Evolutionary conservation across 37 sponge, comb jelly and placozoan genomes (phyloP).

Genomic region (Diacarnus erythraeanus): DNA sequence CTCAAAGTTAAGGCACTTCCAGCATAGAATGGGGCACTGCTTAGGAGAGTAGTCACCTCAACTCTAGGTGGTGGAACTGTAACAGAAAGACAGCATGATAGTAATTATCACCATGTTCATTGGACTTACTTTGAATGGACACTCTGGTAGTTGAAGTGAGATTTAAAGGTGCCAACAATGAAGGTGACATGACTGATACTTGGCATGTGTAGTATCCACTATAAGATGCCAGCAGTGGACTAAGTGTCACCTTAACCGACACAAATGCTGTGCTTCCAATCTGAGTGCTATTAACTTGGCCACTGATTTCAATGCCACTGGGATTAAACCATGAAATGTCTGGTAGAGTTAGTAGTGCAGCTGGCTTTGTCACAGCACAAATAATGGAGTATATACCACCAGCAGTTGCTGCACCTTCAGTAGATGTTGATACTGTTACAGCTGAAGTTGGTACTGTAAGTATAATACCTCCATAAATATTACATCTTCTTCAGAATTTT

Average conservation of each 20-base stretch:
- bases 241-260: background rate
- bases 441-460: conserved; percentile 1
- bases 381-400: background rate
- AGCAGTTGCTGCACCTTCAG: background rate
- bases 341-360: background rate
- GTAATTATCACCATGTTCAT: too few species aligned
- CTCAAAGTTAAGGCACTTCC: conserved; percentile 9
- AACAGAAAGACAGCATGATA: background rate
- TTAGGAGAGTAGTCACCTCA: background rate
- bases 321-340: background rate
- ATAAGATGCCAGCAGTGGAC: conserved; percentile 10
- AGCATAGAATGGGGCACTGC: conserved; percentile 6
- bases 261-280: conserved; percentile 1
- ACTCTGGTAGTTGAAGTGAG: background rate
- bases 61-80: conserved; percentile 6
- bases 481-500: background rate
- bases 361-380: conserved; percentile 3
- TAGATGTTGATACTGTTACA: conserved; percentile 7
- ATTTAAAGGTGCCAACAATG: background rate
- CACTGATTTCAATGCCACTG: conserved; percentile 8
- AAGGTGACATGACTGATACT: background rate
- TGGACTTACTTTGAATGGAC: conserved; percentile 6
- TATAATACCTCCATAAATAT: background rate
- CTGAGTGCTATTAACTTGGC: background rate
- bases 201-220: conserved; percentile 6